Base-by-base conservation (phyloP, 2,113 vertebrate genomes). In the Crocuta crocuta region DNA sequence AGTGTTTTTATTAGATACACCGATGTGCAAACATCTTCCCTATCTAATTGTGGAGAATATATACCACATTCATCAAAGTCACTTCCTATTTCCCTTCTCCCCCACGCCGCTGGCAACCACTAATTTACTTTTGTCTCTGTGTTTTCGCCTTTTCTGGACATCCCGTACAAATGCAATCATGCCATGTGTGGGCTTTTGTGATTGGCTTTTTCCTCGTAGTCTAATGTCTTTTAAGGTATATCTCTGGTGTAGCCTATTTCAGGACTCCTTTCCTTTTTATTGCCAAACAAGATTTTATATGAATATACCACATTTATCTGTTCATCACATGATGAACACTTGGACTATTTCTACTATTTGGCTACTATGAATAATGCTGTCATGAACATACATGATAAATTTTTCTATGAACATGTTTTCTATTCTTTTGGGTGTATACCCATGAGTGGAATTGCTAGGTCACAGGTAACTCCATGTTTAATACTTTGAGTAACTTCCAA, bases 401-500 rank as follows among this genome's bases (percentile, higher is more conserved):
- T 84, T 97, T 68, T 78, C 48, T 55, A 80, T 43, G 26, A 21
- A 70, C 13, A 33, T 23, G 26, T 66, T 96, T 96, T 95, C 28
- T 82, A 23, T 70, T 84, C 70, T 94, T 58, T 89, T 71, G 39
- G 70, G 6, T 66, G 95, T 89, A 89, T 55, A 86, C 2, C 63
- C 81, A 71, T 0, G n/a, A 95, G 39, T 78, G 43, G 78, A 92
- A 91, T 11, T 93, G 15, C 66, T 61, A 28, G 28, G 55, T 76
- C 28, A 76, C 1, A 53, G 45, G 33, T 84, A 91, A 95, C 35
- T 68, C 80, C 78, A 68, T 33, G 43, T 48, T 90, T 80, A 95
- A 90, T 33, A 53, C 76, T 93, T 81, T 71, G 50, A 94, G 11
- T 82, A 70, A 92, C 61, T 96, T 96, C 24, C 50, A 88, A 96